phyloP scores from a whole-genome alignment of 2,888 invertebrate genomes.

The Belgica antarctica region DNA sequence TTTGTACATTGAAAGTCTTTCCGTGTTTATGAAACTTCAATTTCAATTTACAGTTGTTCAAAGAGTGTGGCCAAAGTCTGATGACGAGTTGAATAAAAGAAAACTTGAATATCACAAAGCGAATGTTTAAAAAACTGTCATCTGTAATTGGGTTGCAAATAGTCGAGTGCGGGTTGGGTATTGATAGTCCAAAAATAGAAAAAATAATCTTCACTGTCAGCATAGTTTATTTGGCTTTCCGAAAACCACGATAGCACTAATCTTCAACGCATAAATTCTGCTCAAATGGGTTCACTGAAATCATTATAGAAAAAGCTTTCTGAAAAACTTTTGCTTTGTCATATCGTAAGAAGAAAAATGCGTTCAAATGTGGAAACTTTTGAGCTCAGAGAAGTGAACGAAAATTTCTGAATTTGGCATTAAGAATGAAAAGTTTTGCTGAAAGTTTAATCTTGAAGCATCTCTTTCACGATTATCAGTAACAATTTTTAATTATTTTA shows the following conservation, averaged over 20 bases:
- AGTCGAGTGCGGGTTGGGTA: too few species aligned
- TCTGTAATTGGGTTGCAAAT: too few species aligned
- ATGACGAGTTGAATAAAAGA: too few species aligned
- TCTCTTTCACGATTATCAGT: slow-evolving; percentile 13
- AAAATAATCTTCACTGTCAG: too few species aligned
- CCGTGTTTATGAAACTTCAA: too few species aligned
- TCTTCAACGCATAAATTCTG: neutral
- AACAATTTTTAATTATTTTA: slow-evolving; percentile 31
- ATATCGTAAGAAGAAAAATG: slow-evolving; percentile 2
- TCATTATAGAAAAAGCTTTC: slow-evolving; percentile 12
- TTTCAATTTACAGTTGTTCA: too few species aligned
- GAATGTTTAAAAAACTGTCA: too few species aligned
- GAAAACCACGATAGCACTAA: neutral
- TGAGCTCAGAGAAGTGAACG: slow-evolving; percentile 5
- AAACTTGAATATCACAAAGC: too few species aligned
- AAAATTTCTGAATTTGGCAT: slow-evolving; percentile 19
- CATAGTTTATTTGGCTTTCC: too few species aligned
- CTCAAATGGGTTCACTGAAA: slow-evolving; percentile 2
- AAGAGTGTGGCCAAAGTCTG: too few species aligned
- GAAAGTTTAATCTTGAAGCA: slow-evolving; percentile 19
- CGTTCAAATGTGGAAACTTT: slow-evolving; percentile 1
- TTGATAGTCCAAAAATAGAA: too few species aligned
- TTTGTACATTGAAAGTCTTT: too few species aligned
- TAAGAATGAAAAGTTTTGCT: neutral
- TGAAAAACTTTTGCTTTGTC: neutral